Base-by-base conservation (phyloP, 1,140 invertebrate species). In the Olivierus martensii region DNA sequence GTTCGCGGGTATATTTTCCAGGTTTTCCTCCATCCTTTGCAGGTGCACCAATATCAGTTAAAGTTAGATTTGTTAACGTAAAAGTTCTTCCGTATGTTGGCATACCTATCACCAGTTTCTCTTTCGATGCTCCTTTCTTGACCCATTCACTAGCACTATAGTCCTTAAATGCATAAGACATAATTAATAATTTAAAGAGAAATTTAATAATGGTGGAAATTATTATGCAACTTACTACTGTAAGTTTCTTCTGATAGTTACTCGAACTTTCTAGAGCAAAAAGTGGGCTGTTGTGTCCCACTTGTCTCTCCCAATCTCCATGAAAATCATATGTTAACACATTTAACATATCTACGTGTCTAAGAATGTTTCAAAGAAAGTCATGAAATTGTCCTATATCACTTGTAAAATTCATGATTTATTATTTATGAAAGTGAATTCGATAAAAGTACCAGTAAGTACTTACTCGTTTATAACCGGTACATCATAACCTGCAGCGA, bases 251-350 rank as follows among this genome's bases (percentile, higher is more conserved):
- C 19, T 62, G 61, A 34, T 62, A 63, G 22, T 43, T 82, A 2
- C 85, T 86, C 14, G 88, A 85, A 64, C 83, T 85, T 66, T 91
- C 87, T 3, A 94, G 68, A 0, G 89, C 82, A 67, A 82, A 89
- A 0, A 95, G 75, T 0, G 90, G 90, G 57, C 85, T 85, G 70
- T 92, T 92, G 68, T 93, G 89, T 2, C 89, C 88, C 12, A 92
- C 87, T 63, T 85, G 83, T 59, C 86, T 74, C 65, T 92, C 87
- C 88, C 87, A 92, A 63, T 88, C 84, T 0, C 88, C 88, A 64
- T 92, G 88, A 74, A 92, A 92, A 66, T 93, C 90, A 61, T 92
- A 94, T 2, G 87, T 90, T 88, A 93, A 92, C 4, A 93, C 81
- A 65, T 92, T 93, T 62, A 94, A 87, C 63, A 87, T 90, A 70